Percentiles rank a stretch among this genome's conserved stretches.
These are phyloP conservation scores for Chiloscyllium punctatum DNA, from an alignment of 2,797 vertebrate species.

Conservation along the genomic window DNA sequence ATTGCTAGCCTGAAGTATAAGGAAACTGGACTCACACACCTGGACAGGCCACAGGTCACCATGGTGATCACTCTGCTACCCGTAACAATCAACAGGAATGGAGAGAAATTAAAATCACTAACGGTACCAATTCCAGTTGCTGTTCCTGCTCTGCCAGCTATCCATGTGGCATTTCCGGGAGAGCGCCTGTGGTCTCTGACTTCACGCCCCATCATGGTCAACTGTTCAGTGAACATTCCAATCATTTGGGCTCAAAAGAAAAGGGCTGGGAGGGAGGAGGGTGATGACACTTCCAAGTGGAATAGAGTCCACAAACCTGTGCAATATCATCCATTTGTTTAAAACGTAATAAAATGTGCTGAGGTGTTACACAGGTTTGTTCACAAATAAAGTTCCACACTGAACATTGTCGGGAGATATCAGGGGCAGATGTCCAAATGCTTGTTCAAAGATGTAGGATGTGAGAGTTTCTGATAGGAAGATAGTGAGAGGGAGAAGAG, in stretches of 20 bases:
- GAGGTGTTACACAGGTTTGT: background rate
- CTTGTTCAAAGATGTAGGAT: background rate
- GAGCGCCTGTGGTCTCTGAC: background rate
- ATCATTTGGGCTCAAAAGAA: background rate
- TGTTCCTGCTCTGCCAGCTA: too few relatives aligned
- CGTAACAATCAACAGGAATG: background rate
- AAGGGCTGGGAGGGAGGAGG: background rate
- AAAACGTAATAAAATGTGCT: background rate
- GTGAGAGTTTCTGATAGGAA: background rate
- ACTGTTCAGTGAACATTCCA: background rate
- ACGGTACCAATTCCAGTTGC: background rate
- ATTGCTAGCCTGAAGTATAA: background rate
- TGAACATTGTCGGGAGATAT: too few relatives aligned
- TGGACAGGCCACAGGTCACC: background rate
- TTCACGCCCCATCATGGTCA: background rate
- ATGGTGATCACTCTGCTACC: background rate
- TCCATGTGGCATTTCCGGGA: background rate
- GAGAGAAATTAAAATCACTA: background rate
- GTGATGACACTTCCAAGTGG: background rate
- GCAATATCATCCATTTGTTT: background rate
- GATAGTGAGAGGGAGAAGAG: too few relatives aligned
- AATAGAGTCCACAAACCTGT: background rate
- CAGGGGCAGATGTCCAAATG: background rate
- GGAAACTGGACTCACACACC: background rate
- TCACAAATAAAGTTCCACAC: background rate